These are phyloP conservation scores for Penaeus japonicus DNA, from an alignment of 1,140 invertebrate genomes.

Conservation along the genomic window DNA sequence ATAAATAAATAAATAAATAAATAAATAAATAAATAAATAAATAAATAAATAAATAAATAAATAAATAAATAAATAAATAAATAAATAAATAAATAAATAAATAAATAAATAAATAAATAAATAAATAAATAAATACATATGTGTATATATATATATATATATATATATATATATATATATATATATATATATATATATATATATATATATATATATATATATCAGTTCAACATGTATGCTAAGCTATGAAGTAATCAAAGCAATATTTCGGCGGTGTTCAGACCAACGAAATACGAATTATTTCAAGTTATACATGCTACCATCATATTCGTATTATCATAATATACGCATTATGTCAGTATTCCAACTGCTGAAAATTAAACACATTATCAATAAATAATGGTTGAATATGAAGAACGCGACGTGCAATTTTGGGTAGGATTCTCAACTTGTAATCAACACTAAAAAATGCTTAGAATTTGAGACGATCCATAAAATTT, in stretches of 20 bases:
- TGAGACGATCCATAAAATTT: no score
- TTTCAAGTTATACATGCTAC: no score
- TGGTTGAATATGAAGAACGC: no score
- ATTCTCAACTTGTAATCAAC: no score
- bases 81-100: constrained; percentile 18
- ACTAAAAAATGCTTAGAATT: no score
- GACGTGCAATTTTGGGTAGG: no score
- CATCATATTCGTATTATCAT: no score
- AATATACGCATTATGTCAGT: no score
- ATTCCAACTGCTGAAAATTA: no score
- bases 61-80: constrained; percentile 11
- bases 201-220: not conserved
- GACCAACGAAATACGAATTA: no score
- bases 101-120: constrained; percentile 18
- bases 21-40: constrained; percentile 18
- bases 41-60: constrained; percentile 18
- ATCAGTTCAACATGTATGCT: not conserved
- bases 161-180: constrained; percentile 20
- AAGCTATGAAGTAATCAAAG: not conserved
- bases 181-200: not conserved
- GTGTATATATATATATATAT: constrained; percentile 17
- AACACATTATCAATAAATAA: no score
- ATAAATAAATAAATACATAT: constrained; percentile 14
- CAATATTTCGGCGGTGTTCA: no score
- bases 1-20: constrained; percentile 18